Evolutionary conservation across 2,113 vertebrate species (phyloP), one percentile per base, ranked within the genome.

Genomic region (Saguinus imperator): DNA sequence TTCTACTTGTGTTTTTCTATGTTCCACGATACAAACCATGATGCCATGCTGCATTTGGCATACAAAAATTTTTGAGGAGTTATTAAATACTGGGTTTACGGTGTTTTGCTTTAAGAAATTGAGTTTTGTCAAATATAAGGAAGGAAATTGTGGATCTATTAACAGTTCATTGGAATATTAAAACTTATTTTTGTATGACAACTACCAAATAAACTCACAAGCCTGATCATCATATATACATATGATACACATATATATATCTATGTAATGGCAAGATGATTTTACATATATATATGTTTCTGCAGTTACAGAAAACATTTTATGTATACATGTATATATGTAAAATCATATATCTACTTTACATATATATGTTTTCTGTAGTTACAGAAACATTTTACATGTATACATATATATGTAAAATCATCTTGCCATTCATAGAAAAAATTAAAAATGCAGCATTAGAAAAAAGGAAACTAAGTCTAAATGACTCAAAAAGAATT

Each of bases 171-270:
- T 68, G 35, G 77, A 84, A 83, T 13, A 40, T 6, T 83, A 76
- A 88, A 88, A 7, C 57, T 88, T 88, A 68, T 92, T 76, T 92
- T 83, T 57, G 18, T 88, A 83, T 40, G 48, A 88, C 32, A 92
- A 73, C 52, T 80, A 35, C 45, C 55, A 83, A 75, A 68, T 75
- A 87, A 82, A 95, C 25, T 76, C 32, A 83, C 25, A 88, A 23
- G 14, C 18, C 82, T 92, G 37, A 92, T 81, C 12, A 52, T 76
- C 52, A 72, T 61, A 35, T 86, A 20, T 86, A 70, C 1, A n/a
- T 85, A 48, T 68, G 45, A 85, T 27, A 21, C 48, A 48, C 5
- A 68, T 50, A 17, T 45, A 57, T 77, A 45, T 8, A n/a, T 70
- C 8, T 37, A 64, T 48, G 27, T 17, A n/a, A 61, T 61, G 58